phyloP scores from a whole-genome alignment of 2,113 vertebrate species.

The Sander lucioperca region DNA sequence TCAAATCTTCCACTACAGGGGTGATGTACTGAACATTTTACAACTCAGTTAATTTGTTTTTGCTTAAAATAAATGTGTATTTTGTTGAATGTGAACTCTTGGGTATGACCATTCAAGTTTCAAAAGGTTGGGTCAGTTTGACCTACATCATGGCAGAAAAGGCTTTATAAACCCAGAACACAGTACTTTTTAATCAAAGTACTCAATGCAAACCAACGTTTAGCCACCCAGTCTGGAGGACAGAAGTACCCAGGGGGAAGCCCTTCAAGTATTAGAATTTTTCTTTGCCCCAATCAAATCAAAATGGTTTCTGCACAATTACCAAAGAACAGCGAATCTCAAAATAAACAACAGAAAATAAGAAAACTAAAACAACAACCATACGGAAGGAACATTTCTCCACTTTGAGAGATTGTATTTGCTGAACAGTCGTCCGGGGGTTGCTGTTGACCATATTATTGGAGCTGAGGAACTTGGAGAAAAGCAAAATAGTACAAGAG shows the following conservation, averaged over 20 bases:
- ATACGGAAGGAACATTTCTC: slow-evolving; percentile 63
- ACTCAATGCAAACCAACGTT: slow-evolving; percentile 44
- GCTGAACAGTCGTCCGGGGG: slow-evolving; percentile 67
- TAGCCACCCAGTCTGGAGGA: slow-evolving; percentile 44
- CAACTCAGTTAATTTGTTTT: slow-evolving; percentile 61
- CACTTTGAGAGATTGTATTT: slow-evolving; percentile 68
- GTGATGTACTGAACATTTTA: slow-evolving; percentile 70
- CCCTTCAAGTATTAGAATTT: slow-evolving; percentile 68
- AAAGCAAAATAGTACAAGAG: slow-evolving; percentile 28
- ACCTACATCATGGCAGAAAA: slow-evolving; percentile 58
- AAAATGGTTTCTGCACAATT: slow-evolving; percentile 65
- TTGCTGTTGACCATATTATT: slow-evolving; percentile 64
- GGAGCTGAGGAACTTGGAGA: slow-evolving; percentile 49
- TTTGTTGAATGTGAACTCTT: slow-evolving; percentile 55
- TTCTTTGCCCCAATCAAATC: slow-evolving; percentile 53
- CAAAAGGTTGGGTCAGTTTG: slow-evolving; percentile 47
- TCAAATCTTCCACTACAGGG: slow-evolving; percentile 68
- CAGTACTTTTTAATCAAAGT: slow-evolving; percentile 32
- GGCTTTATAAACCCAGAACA: slow-evolving; percentile 23
- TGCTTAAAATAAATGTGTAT: slow-evolving; percentile 56
- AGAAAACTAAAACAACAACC: slow-evolving; percentile 58
- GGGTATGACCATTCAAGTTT: slow-evolving; percentile 69
- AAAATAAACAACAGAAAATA: slow-evolving; percentile 67
- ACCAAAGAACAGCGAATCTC: slow-evolving; percentile 59
- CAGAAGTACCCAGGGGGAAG: slow-evolving; percentile 49